Base-by-base conservation (phyloP, 1,140 invertebrate genomes). In the Pseudoatta argentina region DNA sequence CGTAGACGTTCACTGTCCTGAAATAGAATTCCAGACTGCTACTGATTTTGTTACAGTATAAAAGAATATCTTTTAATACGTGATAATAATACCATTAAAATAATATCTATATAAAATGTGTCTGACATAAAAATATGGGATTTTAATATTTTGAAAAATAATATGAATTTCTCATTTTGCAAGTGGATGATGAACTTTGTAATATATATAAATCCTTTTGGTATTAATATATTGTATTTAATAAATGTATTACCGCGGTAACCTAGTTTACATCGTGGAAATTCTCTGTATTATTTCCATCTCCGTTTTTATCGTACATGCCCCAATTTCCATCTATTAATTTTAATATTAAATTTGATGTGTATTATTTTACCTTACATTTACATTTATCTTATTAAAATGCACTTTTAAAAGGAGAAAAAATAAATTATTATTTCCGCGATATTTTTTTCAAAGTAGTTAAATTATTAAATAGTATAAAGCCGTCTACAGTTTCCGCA, bases 1-100 rank as follows among this genome's bases (percentile, higher is more conserved):
- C 93, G 78, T 93, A 94, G 61, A 92, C 89, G 24, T 93, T 94
- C 21, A 93, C 86, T 21, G 91, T 92, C 53, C 94, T 95, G 77
- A 55, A 89, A 91, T 71, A 57, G 4, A 73, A 83, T 27, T 44
- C 12, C 18, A 8, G 16, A n/a, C 5, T 71, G 48, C 1, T 21
- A 27, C 1, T 34, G 30, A 12, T 1, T 16, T 75, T 63, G 8
- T 34, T 55, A n/a, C 6, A 48, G 6, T 67, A 44, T 44, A 6
- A 24, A 76, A 30, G 21, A 63, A 12, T 30, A 73, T n/a, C 27
- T 57, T 75, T 79, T 34, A 30, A 64, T 30, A 30, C 18, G 14
- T 18, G 27, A 27, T 78, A 48, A 51, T 53, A 51, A 30, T 66
- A 78, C 12, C 16, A 24, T 44, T 24, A 21, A 59, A 51, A 48